phyloP scores from a whole-genome alignment of 2,797 vertebrate genomes.

The Miichthys miiuy region DNA sequence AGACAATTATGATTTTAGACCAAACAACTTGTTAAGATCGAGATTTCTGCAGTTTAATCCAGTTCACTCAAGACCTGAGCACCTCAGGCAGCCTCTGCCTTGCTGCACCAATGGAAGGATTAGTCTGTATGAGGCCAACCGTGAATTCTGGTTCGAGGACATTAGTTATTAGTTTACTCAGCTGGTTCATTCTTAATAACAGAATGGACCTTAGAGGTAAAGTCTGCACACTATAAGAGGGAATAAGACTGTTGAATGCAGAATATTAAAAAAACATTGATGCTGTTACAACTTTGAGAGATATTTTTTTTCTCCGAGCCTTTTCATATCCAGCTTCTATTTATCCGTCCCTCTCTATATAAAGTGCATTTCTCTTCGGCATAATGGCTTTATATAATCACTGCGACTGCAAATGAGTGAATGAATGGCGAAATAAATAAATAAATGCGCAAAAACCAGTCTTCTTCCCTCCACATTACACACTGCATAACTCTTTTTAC shows the following conservation, averaged over 20 bases:
- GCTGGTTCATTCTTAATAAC: constrained; percentile 64
- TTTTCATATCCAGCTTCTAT: constrained; percentile 41
- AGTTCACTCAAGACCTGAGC: constrained; percentile 45
- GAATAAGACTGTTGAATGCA: constrained; percentile 38
- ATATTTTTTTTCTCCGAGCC: constrained; percentile 13
- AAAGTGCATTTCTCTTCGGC: constrained; percentile 40
- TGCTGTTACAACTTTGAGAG: constrained; percentile 32
- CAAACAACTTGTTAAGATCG: constrained; percentile 23
- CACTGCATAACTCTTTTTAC: constrained; percentile 22
- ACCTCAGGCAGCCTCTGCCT: constrained; percentile 49
- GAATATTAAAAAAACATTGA: constrained; percentile 28
- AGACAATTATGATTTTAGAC: constrained; percentile 14
- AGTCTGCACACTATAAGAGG: constrained; percentile 32
- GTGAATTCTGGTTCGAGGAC: constrained; percentile 67
- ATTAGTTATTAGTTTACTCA: constrained; percentile 71
- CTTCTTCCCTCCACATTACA: constrained; percentile 16
- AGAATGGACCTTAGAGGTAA: constrained; percentile 58
- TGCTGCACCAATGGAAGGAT: constrained; percentile 73
- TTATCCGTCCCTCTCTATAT: constrained; percentile 15
- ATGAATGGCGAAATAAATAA: constrained; percentile 47
- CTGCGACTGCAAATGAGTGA: constrained; percentile 47
- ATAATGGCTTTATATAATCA: constrained; percentile 68
- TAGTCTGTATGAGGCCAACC: constrained; percentile 64
- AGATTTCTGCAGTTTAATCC: constrained; percentile 26
- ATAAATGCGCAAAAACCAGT: constrained; percentile 30